A percentile compares a stretch with the other conserved stretches of the same genome.
These are phyloP conservation scores for Apamea anceps DNA, from an alignment of 2,888 invertebrate genomes.

Conservation along the genomic window DNA sequence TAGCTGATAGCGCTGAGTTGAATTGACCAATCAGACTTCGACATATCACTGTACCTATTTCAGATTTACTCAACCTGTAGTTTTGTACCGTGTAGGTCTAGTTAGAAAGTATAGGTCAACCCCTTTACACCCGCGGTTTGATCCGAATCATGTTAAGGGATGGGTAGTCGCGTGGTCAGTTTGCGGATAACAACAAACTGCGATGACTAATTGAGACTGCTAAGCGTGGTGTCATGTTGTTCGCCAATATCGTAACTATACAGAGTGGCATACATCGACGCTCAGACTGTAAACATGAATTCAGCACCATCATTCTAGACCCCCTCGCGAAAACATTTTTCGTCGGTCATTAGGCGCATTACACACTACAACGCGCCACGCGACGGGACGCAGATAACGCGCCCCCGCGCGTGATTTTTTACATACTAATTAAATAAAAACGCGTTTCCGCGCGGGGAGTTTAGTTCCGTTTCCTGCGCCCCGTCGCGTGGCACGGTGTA, in stretches of 20 bases:
- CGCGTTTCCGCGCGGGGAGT: too few species aligned
- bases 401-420: too few species aligned
- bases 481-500: too few species aligned
- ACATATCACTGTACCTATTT: conserved; percentile 20
- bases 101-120: conserved; percentile 1
- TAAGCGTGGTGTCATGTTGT: background rate
- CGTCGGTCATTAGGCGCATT: too few species aligned
- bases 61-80: background rate
- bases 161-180: conserved; percentile 9
- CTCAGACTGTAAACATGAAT: background rate
- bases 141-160: background rate
- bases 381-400: too few species aligned
- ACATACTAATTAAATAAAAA: too few species aligned
- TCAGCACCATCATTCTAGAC: too few species aligned
- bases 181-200: conserved; percentile 7
- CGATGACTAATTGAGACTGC: background rate
- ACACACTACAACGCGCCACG: too few species aligned
- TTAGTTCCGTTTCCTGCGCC: too few species aligned
- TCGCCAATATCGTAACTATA: background rate
- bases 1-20: conserved; percentile 27
- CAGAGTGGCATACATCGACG: background rate
- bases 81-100: background rate
- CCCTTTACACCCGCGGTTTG: background rate
- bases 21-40: conserved; percentile 39
- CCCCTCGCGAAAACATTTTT: too few species aligned